A percentile compares a stretch with the other conserved stretches of the same genome.
Evolutionary conservation across 2,888 invertebrate species (phyloP).

Genomic region (Tenthredo livida): DNA sequence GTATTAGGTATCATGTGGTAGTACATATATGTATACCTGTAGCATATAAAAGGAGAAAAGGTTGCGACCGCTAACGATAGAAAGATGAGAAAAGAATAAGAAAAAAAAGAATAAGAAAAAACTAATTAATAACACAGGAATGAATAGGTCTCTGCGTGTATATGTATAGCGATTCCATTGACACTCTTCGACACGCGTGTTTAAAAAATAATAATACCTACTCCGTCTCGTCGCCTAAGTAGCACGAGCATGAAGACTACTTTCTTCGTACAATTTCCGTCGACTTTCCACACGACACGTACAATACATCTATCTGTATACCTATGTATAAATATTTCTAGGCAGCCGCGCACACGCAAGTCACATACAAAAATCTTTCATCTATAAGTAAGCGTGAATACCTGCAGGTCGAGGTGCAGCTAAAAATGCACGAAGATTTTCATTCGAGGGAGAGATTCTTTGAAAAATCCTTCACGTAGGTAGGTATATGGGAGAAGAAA

Average conservation of each 20-base stretch:
- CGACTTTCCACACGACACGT: constrained; percentile 39
- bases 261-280: constrained; percentile 43
- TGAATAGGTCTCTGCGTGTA: not conserved
- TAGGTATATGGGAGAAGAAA: not conserved
- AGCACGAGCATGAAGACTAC: constrained; percentile 27
- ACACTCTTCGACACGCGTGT: constrained; percentile 1
- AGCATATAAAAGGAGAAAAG: not conserved
- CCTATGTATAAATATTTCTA: not conserved
- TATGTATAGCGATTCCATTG: not conserved
- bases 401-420: not conserved
- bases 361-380: not conserved
- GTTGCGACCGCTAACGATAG: not conserved
- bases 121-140: not conserved
- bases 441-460: not conserved
- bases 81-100: not conserved
- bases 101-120: not conserved
- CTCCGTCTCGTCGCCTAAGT: constrained; percentile 26
- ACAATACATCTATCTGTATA: not conserved
- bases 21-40: no score
- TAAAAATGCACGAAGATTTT: not conserved
- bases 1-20: not conserved
- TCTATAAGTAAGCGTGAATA: not conserved
- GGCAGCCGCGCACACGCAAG: not conserved
- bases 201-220: not conserved
- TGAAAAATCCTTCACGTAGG: not conserved